Evolutionary conservation across 1,140 invertebrate species (phyloP), one percentile per base, ranked within the genome.

Genomic region (Matsumurasca onukii): DNA sequence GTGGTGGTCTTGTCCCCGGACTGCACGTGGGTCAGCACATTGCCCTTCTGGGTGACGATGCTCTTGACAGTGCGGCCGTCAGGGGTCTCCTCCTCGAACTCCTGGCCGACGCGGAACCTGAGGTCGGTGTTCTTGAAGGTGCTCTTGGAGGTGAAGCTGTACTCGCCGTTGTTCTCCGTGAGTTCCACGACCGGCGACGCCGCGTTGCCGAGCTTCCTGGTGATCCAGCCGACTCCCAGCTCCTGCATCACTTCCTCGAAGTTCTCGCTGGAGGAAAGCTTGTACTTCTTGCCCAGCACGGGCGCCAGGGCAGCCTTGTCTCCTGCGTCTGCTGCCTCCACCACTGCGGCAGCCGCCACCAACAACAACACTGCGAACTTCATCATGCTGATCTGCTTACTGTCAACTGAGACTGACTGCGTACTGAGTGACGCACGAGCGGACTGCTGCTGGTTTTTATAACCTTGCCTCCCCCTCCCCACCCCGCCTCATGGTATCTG

Each of bases 61-160:
- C 84, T 88, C 81, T 92, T 93, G 20, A 96, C 93, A 75, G 86
- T 88, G 49, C 91, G 84, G 9, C 92, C 93, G 77, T 96, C 93
- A n/a, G 89, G 83, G 5, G 93, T 95, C 71, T 89, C 89, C 75
- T 96, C 92, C 9, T 94, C 90, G 77, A 95, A 93, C 77, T 93
- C 90, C 71, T 91, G 86, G 27, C 88, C 91, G 2, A 92, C 82
- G 78, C 86, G 91, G 80, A 96, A 97, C 70, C 84, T 88, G 51
- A 91, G 85, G 67, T 88, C 83, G 0, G 87, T 85, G 72, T 86
- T 94, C 78, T 95, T 96, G 78, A 97, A 94, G 1, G 92, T 91
- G 13, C 93, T 93, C 3, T 83, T 84, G 1, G 92, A 93, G 69
- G 88, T 89, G 31, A 96, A 73, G 0, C 85, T 86, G 80, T 89